Evolutionary conservation across 2,113 vertebrate genomes (phyloP).

Genomic region (Ptyas mucosa): DNA sequence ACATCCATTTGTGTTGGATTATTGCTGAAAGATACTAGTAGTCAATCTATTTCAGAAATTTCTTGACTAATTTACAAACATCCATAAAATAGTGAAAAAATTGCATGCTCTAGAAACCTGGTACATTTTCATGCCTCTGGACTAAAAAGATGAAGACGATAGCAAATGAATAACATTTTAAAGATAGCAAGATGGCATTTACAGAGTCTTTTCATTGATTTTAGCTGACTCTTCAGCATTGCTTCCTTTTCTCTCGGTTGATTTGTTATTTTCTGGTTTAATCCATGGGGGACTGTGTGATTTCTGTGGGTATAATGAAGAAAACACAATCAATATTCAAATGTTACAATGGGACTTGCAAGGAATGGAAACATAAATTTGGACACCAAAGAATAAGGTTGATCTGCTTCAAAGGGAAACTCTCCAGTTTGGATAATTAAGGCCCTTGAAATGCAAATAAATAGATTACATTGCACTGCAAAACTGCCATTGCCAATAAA

Average conservation of each 20-base stretch:
- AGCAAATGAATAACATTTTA: slow-evolving; percentile 38
- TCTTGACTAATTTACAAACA: slow-evolving; percentile 69
- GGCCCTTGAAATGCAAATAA: neutral
- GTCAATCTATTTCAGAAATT: slow-evolving; percentile 56
- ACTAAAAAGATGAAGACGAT: slow-evolving; percentile 60
- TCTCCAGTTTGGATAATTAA: neutral
- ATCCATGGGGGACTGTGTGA: slow-evolving; percentile 58
- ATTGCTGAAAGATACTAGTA: slow-evolving; percentile 70
- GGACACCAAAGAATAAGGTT: neutral
- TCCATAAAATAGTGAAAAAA: slow-evolving; percentile 71
- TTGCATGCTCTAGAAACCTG: slow-evolving; percentile 72
- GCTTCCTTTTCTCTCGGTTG: slow-evolving; percentile 53
- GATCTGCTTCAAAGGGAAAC: neutral
- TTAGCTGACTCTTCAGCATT: slow-evolving; percentile 41
- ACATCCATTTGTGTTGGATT: slow-evolving; percentile 61
- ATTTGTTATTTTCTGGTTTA: slow-evolving; percentile 58
- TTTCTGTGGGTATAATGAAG: slow-evolving; percentile 60
- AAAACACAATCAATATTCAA: slow-evolving; percentile 30
- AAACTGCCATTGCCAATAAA: neutral
- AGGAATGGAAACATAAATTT: neutral
- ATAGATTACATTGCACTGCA: neutral
- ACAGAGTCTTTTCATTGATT: slow-evolving; percentile 64
- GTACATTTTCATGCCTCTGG: slow-evolving; percentile 64
- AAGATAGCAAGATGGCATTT: slow-evolving; percentile 29
- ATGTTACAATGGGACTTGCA: neutral